Percentiles rank a stretch among this genome's conserved stretches.
Evolutionary conservation across 2,888 invertebrate genomes (phyloP).

Genomic region (Anticlea derivata): DNA sequence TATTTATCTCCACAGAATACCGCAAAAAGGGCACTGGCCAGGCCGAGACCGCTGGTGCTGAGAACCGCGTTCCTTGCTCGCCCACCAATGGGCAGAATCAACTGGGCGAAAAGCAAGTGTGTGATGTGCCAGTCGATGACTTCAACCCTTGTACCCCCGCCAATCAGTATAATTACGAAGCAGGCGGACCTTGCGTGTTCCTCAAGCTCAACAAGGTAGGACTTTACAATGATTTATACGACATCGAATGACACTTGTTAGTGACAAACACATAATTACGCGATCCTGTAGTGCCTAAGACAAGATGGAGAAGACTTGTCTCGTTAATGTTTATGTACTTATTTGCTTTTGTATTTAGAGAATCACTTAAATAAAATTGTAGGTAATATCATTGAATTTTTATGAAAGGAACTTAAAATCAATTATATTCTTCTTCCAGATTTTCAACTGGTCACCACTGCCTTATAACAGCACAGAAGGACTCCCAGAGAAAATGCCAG

Average conservation of each 20-base stretch:
- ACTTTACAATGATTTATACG: too few relatives aligned
- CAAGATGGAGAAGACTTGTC: too few relatives aligned
- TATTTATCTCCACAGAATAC: conserved; percentile 62
- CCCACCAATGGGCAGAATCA: conserved; percentile 80
- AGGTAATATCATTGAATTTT: too few relatives aligned
- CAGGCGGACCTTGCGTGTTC: conserved; percentile 96
- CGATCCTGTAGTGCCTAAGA: too few relatives aligned
- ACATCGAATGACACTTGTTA: too few relatives aligned
- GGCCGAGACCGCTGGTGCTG: conserved; percentile 74
- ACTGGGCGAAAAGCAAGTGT: conserved; percentile 88
- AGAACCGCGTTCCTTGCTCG: conserved; percentile 86
- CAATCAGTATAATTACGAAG: conserved; percentile 93
- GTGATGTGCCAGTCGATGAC: conserved; percentile 89
- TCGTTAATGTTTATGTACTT: too few relatives aligned
- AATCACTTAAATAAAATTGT: too few relatives aligned
- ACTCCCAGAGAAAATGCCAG: conserved; percentile 90
- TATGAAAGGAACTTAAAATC: neutral
- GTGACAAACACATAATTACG: too few relatives aligned
- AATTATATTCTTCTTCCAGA: conserved; percentile 80
- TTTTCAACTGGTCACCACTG: conserved; percentile 93
- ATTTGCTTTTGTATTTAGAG: too few relatives aligned
- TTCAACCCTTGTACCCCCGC: conserved; percentile 91
- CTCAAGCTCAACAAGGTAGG: conserved; percentile 99
- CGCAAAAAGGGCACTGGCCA: conserved; percentile 77
- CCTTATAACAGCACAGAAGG: conserved; percentile 89